Evolutionary conservation across 2,888 invertebrate species (phyloP).

Genomic region (Brachyopa scutellaris): DNA sequence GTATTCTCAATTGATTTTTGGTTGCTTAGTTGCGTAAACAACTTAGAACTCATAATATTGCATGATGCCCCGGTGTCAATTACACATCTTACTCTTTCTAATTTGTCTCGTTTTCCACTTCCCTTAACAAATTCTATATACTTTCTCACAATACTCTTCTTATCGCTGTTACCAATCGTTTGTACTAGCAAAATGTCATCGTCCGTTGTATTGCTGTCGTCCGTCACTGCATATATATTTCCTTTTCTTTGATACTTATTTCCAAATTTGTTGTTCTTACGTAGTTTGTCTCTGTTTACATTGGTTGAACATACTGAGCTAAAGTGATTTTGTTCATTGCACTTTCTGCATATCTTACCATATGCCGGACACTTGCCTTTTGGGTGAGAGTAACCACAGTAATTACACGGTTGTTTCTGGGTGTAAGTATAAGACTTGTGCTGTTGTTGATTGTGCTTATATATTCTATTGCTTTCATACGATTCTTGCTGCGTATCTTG

Average conservation of each 20-base stretch:
- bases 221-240: neutral
- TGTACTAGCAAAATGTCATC: neutral
- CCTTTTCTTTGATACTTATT: neutral
- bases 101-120: neutral
- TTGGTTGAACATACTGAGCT: neutral
- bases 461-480: neutral
- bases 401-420: too few species aligned
- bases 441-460: neutral
- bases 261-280: neutral
- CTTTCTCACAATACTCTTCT: neutral
- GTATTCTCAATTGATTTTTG: neutral
- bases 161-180: neutral
- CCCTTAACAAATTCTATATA: neutral
- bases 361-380: too few species aligned
- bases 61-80: constrained; percentile 6
- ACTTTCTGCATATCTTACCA: neutral
- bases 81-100: neutral
- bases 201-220: neutral
- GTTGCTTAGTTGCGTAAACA: neutral
- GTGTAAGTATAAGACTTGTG: neutral
- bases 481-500: neutral
- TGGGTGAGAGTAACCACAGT: too few species aligned
- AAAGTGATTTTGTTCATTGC: neutral
- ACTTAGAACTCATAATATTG: neutral
- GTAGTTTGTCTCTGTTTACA: neutral